phyloP scores from a whole-genome alignment of 64 coral and sea anemone genomes.

The Stichodactyla mertensii region DNA sequence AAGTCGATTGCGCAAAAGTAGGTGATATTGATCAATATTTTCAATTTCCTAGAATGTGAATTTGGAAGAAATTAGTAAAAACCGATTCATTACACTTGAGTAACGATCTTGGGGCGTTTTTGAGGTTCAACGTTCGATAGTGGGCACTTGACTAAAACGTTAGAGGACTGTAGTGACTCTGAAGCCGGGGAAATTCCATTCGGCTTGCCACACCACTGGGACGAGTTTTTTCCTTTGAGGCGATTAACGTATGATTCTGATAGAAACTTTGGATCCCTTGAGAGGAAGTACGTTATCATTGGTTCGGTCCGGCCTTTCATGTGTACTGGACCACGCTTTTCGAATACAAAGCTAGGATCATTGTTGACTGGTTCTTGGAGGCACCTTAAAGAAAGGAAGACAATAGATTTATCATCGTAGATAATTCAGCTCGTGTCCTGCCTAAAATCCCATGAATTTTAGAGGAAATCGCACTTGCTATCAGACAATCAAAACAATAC shows the following conservation, averaged over 20 bases:
- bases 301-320: slow-evolving; percentile 84
- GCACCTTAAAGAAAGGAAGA: slow-evolving; percentile 42
- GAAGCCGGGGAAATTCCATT: not conserved
- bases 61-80: not conserved
- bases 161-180: not conserved
- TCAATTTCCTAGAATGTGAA: no score
- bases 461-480: no score
- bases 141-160: not conserved
- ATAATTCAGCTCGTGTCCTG: no score
- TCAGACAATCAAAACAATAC: no score
- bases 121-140: not conserved
- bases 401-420: not conserved
- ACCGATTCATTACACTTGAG: not conserved
- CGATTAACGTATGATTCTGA: not conserved
- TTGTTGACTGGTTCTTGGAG: slow-evolving; percentile 51
- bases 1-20: no score
- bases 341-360: slow-evolving; percentile 76
- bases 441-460: no score
- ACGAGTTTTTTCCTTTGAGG: not conserved
- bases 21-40: no score
- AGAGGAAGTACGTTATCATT: slow-evolving; percentile 75
- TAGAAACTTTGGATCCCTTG: slow-evolving; percentile 42
- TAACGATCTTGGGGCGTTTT: not conserved
- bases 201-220: not conserved
- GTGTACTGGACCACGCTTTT: slow-evolving; percentile 67